Evolutionary conservation across 1,140 invertebrate species (phyloP).

Genomic region (Asobara japonica): DNA sequence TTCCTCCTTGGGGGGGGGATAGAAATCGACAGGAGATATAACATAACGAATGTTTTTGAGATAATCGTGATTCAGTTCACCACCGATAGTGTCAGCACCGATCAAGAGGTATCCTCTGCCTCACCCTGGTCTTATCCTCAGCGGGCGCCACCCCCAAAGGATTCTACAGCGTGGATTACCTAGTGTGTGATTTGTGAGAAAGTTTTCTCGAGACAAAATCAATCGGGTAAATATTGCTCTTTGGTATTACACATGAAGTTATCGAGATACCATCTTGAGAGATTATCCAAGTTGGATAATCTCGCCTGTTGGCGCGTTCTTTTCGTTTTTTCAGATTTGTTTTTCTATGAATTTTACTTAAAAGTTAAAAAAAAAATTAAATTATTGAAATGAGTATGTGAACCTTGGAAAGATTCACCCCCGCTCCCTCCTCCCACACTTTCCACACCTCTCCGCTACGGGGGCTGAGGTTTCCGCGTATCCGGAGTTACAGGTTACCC

Average conservation of each 20-base stretch:
- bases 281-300: not conserved
- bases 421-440: too few relatives aligned
- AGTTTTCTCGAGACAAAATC: not conserved
- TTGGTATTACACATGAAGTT: not conserved
- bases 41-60: conserved; percentile 19
- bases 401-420: too few relatives aligned
- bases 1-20: not conserved
- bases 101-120: not conserved
- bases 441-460: too few relatives aligned
- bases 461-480: too few relatives aligned
- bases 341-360: too few relatives aligned
- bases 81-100: conserved; percentile 18
- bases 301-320: not conserved
- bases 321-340: too few relatives aligned
- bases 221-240: not conserved
- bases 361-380: too few relatives aligned
- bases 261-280: not conserved
- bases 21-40: not conserved
- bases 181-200: not conserved
- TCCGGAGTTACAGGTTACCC: too few relatives aligned
- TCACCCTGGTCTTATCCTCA: not conserved
- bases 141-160: not conserved
- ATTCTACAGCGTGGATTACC: not conserved
- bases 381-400: too few relatives aligned
- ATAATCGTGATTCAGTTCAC: conserved; percentile 26